Conservation (phyloP, 2,888 invertebrate genomes). For the Eumerus sabulonum region DNA sequence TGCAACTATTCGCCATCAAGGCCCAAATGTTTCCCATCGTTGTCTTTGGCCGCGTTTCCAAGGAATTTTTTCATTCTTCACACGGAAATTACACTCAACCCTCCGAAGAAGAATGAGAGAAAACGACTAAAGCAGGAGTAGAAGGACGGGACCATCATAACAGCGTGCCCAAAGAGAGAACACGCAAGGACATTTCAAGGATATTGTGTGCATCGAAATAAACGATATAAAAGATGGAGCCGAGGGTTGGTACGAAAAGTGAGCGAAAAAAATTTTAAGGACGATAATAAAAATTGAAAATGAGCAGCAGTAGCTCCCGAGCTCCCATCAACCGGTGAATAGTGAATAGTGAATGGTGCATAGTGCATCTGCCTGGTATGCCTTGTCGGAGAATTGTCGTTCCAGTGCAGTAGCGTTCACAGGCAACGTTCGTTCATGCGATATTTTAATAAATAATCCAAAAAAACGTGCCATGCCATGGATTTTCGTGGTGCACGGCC, state of each 20-base stretch:
- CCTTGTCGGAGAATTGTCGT: too few relatives aligned
- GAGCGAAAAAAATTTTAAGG: constrained; percentile 24
- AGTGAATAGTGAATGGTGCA: constrained; percentile 2
- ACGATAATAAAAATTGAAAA: constrained; percentile 68
- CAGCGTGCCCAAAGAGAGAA: constrained; percentile 42
- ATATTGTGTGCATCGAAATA: constrained; percentile 53
- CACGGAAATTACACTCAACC: constrained; percentile 59
- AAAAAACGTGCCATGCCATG: constrained; percentile 65
- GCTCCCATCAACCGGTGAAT: constrained; percentile 1
- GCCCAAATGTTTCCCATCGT: constrained; percentile 14
- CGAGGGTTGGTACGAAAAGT: too few relatives aligned
- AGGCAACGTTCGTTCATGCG: constrained; percentile 53
- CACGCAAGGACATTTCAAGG: constrained; percentile 69
- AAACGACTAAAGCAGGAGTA: not conserved
- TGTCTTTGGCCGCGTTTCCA: constrained; percentile 27
- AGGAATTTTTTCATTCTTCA: constrained; percentile 52
- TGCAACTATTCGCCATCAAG: constrained; percentile 7
- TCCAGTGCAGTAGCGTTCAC: not conserved
- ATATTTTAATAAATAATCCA: constrained; percentile 68
- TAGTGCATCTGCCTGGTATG: constrained; percentile 28
- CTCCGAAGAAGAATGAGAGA: constrained; percentile 3
- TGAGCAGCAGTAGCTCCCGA: constrained; percentile 33
- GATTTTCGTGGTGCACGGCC: constrained; percentile 65
- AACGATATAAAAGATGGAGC: constrained; percentile 6
- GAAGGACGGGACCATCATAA: constrained; percentile 56